Evolutionary conservation across 2,113 vertebrate genomes (phyloP), one percentile per base, ranked within the genome.

Genomic region (Salvelinus sp.): DNA sequence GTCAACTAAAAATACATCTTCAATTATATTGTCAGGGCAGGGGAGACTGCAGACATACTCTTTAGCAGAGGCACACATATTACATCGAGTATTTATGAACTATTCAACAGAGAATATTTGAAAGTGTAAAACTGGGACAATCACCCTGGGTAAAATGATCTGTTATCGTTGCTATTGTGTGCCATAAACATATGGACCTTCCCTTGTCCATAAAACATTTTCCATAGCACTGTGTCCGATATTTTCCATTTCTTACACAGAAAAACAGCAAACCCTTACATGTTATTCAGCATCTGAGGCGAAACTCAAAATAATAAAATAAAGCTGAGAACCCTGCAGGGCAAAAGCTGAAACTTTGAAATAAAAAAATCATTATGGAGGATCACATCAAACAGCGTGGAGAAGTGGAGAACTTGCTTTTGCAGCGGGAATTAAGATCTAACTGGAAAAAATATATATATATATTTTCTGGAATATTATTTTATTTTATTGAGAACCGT

Each of bases 291-390:
- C 72, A 87, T 87, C 83, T 83, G 75, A 84, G 78, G 77, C 69
- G 73, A 82, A 79, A 70, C 79, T 83, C 47, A 82, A 86, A 90
- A 90, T 85, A 85, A 83, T 83, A 71, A 87, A 88, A 86, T 84
- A 79, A 87, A 87, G 62, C 74, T 50, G 63, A 86, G 88, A 81
- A 84, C 76, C 84, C 89, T 84, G 74, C 76, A 88, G 90, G 87
- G 18, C 84, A 84, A 86, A 81, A 20, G 74, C 65, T 81, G 79
- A 89, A 91, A 90, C 81, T 90, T 89, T 33, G 75, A 72, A 90
- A 88, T 83, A 87, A 82, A 85, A 91, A 90, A 89, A 87, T 90
- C 71, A 87, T 86, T 89, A 83, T 79, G 80, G 80, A 79, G 81
- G 70, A 90, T 87, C 54, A 87, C 85, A 86, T 91, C 88, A 89